Evolutionary conservation across 2,797 vertebrate genomes (phyloP).

Genomic region (Tragopan temminckii): DNA sequence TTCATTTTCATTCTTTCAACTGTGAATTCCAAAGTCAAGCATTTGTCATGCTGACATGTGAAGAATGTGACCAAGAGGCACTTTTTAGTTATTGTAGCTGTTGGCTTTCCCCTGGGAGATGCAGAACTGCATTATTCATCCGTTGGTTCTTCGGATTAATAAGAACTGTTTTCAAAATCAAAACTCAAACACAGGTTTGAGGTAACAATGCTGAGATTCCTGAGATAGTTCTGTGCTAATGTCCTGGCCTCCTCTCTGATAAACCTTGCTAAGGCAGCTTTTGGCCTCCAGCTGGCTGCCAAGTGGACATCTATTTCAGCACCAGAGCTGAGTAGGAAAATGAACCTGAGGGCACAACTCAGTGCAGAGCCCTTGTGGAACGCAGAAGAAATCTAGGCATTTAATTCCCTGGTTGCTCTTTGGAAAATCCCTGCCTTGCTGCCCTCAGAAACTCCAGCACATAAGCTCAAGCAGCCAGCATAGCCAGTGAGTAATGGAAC

Average conservation of each 20-base stretch:
- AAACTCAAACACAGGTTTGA: conserved; percentile 18
- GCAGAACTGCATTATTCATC: neutral
- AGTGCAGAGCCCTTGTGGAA: conserved; percentile 26
- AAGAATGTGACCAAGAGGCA: neutral
- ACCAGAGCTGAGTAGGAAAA: conserved; percentile 29
- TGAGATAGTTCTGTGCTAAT: conserved; percentile 8
- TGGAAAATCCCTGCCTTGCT: conserved; percentile 53
- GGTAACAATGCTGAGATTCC: conserved; percentile 39
- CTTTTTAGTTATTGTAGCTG: neutral
- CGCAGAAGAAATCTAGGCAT: conserved; percentile 59
- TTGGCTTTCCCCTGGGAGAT: neutral
- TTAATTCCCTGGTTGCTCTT: conserved; percentile 53
- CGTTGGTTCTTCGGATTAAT: neutral
- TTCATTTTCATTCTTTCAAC: neutral
- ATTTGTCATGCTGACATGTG: neutral
- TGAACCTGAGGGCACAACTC: conserved; percentile 21
- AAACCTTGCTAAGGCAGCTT: neutral
- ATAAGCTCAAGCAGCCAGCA: neutral
- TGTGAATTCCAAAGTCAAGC: neutral
- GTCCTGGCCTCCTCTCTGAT: neutral
- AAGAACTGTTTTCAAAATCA: conserved; percentile 48
- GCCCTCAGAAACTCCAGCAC: neutral
- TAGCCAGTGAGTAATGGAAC: accelerated
- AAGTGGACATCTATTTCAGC: conserved; percentile 9
- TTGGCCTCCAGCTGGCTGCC: neutral